These are phyloP conservation scores for Poecilia latipinna DNA, from an alignment of 2,113 vertebrate genomes.

Conservation along the genomic window DNA sequence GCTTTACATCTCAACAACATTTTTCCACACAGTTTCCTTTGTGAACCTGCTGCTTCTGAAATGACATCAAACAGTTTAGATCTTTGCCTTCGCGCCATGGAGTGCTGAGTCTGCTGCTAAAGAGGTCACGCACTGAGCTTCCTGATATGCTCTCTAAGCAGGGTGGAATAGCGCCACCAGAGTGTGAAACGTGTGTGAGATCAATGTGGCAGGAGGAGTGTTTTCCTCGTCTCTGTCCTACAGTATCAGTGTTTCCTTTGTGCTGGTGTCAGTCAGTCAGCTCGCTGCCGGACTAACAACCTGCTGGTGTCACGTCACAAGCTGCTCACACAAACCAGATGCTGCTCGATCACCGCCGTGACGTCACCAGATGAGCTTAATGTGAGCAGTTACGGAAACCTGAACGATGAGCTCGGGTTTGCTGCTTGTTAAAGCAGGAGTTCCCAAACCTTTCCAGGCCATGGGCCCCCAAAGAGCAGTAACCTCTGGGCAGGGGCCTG, in stretches of 20 bases:
- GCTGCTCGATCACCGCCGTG: conserved; percentile 15
- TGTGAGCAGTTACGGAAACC: conserved; percentile 24
- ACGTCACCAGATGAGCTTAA: conserved; percentile 11
- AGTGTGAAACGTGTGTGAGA: conserved; percentile 3
- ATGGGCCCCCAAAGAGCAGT: too few relatives aligned
- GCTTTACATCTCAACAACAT: neutral
- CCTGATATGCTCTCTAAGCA: conserved; percentile 33
- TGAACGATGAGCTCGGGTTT: conserved; percentile 38
- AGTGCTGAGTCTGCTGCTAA: conserved; percentile 14
- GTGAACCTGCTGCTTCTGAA: conserved; percentile 24
- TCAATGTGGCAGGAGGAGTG: neutral
- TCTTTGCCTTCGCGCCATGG: conserved; percentile 31
- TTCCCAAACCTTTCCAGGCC: too few relatives aligned
- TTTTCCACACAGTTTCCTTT: conserved; percentile 4
- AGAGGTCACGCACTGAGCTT: conserved; percentile 18
- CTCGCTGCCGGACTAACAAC: conserved; percentile 1
- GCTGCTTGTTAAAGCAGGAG: conserved; percentile 1
- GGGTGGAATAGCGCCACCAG: conserved; percentile 1
- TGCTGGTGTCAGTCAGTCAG: neutral
- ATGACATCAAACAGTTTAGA: conserved; percentile 56
- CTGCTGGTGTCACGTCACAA: conserved; percentile 21
- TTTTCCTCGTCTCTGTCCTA: neutral
- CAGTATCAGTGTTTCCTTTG: conserved; percentile 7
- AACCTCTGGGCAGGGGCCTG: too few relatives aligned
- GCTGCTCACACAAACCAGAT: conserved; percentile 1